Evolutionary conservation across 2,888 invertebrate genomes (phyloP).

Genomic region (Metalampra italica): DNA sequence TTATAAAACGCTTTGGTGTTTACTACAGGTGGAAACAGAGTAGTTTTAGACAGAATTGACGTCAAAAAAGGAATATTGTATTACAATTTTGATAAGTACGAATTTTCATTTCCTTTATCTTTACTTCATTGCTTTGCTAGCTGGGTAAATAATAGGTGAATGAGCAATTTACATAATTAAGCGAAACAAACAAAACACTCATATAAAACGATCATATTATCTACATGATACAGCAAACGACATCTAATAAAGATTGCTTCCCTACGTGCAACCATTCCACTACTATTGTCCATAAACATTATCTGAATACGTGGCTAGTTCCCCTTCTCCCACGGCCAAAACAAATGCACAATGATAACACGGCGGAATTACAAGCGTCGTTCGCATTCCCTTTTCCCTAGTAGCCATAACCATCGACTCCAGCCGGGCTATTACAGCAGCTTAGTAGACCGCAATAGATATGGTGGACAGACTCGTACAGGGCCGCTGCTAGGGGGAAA

Average conservation of each 20-base stretch:
- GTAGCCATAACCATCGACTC: slow-evolving; percentile 6
- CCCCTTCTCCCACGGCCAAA: background rate
- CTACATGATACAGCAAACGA: background rate
- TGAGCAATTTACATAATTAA: no score
- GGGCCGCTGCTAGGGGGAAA: background rate
- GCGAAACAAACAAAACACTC: background rate
- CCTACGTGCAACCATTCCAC: background rate
- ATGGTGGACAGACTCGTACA: background rate
- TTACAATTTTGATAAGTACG: no score
- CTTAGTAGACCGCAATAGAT: slow-evolving; percentile 14
- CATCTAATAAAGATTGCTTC: background rate
- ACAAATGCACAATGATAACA: slow-evolving; percentile 3
- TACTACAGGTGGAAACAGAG: no score
- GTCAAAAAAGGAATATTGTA: no score
- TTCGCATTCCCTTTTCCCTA: background rate
- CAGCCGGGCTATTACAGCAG: slow-evolving; percentile 10
- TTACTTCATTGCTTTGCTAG: no score
- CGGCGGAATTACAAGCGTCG: slow-evolving; percentile 2
- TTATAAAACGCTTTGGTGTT: no score
- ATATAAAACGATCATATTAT: background rate
- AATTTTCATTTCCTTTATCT: no score
- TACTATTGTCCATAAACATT: slow-evolving; percentile 1
- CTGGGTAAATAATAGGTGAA: no score
- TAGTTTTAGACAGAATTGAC: no score
- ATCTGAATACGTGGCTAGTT: background rate